Base-by-base conservation (phyloP, 2,797 vertebrate species). In the Aplochiton taeniatus region DNA sequence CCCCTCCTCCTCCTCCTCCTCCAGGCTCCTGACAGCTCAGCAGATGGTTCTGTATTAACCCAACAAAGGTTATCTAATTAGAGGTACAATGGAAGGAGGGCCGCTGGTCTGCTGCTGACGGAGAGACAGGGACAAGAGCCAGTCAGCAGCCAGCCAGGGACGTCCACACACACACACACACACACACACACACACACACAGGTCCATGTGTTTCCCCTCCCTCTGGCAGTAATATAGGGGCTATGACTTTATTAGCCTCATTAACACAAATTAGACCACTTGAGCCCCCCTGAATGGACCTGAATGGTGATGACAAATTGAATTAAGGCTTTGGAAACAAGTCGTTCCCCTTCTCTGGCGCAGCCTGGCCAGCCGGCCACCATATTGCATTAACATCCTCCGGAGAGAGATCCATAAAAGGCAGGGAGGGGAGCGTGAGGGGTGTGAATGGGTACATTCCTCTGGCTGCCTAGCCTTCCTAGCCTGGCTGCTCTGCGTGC, bases 191-290 rank as follows among this genome's bases (percentile, higher is more conserved):
- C 46, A 64, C 60, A 3, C 65, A 54, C 66, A 67, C 51, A 72
- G 66, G 73, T 73, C 80, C 67, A 53, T 54, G 14, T 16, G 20
- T 60, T 72, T 73, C 14, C 79, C 80, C 86, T 64, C 74, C 68
- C 79, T 84, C 81, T 83, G 82, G 85, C 88, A 90, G 83, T 92
- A 90, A 90, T 91, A 90, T 86, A 83, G 85, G 88, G 86, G 79
- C 89, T 90, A 92, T 93, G 92, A 93, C 91, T 93, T 93, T 92
- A 93, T 93, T 93, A 93, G 88, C 89, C 92, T 93, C 91, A 93
- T 93, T 93, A 93, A 92, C 92, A 93, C 92, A 93, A 92, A 93
- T 93, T 93, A 93, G 90, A 88, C 87, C 90, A 92, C 91, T 93
- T 91, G 83, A 91, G 85, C 79, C 83, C 77, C 86, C 81, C 85